Conservation (phyloP, 1,140 invertebrate species). For the Heliconius eleuchia region DNA sequence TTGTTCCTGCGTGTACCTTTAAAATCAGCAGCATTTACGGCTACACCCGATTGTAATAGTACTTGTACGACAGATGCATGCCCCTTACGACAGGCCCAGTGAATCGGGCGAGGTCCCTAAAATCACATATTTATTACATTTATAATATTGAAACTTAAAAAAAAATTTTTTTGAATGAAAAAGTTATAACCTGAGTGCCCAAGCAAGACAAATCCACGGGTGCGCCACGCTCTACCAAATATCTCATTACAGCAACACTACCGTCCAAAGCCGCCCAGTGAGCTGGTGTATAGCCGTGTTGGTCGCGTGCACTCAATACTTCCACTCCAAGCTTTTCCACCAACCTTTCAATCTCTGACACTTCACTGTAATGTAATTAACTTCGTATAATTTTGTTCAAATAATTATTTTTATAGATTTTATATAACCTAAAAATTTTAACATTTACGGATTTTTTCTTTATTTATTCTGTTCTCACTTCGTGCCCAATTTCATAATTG, state of each 20-base stretch:
- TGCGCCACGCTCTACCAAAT: slow-evolving; percentile 90
- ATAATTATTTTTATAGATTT: not conserved
- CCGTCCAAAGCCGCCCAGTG: slow-evolving; percentile 96
- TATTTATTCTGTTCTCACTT: too few species aligned
- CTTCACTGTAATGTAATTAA: slow-evolving; percentile 80
- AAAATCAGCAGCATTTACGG: slow-evolving; percentile 93
- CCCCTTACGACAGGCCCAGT: slow-evolving; percentile 94
- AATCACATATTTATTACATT: not conserved
- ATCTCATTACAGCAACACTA: slow-evolving; percentile 91
- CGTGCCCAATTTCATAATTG: too few species aligned
- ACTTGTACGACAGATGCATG: slow-evolving; percentile 93
- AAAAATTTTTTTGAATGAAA: not conserved
- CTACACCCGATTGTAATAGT: slow-evolving; percentile 91
- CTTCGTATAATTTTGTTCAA: not conserved
- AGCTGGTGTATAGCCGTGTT: slow-evolving; percentile 95
- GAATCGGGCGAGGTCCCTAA: slow-evolving; percentile 93
- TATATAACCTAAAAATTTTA: too few species aligned
- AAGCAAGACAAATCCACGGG: slow-evolving; percentile 93
- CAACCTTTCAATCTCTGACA: slow-evolving; percentile 88
- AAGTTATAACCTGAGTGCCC: slow-evolving; percentile 83
- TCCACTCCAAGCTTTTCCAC: slow-evolving; percentile 89
- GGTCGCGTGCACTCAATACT: slow-evolving; percentile 88
- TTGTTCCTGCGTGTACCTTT: slow-evolving; percentile 83
- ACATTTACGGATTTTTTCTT: too few species aligned
- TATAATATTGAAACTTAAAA: not conserved